Conservation (phyloP, 1,140 invertebrate species). For the Ridgeia piscesae region DNA sequence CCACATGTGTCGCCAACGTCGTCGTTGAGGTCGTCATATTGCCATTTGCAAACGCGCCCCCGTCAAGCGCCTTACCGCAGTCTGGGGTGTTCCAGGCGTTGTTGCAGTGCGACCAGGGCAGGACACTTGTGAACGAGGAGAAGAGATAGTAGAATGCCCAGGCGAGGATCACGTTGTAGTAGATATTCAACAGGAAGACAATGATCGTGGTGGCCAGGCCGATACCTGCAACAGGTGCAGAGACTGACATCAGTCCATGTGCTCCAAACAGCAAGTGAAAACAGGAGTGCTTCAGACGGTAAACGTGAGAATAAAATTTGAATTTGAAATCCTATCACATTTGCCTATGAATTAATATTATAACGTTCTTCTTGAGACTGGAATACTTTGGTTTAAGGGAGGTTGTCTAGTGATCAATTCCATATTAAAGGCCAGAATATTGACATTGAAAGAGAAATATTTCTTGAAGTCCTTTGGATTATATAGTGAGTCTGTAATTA, state of each 20-base stretch:
- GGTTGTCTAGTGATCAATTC: no score
- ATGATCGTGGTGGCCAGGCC: conserved; percentile 17
- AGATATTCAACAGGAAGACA: conserved; percentile 51
- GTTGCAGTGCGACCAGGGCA: conserved; percentile 94
- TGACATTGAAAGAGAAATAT: no score
- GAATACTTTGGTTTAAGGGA: no score
- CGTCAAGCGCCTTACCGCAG: background rate
- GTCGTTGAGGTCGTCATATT: background rate
- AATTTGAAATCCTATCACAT: no score
- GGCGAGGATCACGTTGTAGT: conserved; percentile 99
- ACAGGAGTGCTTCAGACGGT: no score
- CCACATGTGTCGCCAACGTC: background rate
- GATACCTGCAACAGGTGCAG: conserved; percentile 11
- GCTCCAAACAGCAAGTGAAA: no score
- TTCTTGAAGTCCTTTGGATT: no score
- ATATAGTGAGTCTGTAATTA: no score
- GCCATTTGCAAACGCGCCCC: background rate
- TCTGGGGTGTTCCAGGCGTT: conserved; percentile 67
- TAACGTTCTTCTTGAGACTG: no score
- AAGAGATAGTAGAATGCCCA: conserved; percentile 97
- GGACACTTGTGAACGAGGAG: conserved; percentile 82
- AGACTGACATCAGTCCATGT: background rate
- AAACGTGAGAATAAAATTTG: no score
- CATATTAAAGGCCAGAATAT: no score
- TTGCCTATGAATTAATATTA: no score